phyloP scores from a whole-genome alignment of 2,113 vertebrate species.

The Trachemys scripta region DNA sequence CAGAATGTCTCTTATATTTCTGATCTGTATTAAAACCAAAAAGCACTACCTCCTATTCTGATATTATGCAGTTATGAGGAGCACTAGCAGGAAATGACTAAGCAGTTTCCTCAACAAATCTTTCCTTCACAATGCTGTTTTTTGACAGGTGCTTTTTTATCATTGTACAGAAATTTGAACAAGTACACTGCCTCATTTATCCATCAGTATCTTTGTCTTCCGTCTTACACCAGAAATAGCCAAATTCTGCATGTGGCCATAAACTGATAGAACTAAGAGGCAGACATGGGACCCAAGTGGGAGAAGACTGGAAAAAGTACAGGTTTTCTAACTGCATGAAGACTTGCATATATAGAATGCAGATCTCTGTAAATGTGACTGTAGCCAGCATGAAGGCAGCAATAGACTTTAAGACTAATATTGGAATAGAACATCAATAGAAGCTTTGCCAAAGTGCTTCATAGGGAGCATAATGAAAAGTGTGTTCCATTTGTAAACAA shows the following conservation, averaged over 20 bases:
- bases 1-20: background rate
- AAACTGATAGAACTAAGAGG: background rate
- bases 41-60: too few relatives aligned
- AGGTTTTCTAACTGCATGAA: background rate
- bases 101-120: background rate
- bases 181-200: background rate
- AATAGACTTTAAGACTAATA: background rate
- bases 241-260: background rate
- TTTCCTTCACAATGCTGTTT: background rate
- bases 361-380: background rate
- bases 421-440: background rate
- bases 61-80: too few relatives aligned
- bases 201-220: background rate
- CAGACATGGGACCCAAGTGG: too few relatives aligned
- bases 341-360: background rate
- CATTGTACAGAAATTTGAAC: background rate
- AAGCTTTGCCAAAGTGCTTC: background rate
- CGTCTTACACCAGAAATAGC: background rate
- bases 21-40: background rate
- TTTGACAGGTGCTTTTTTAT: background rate
- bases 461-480: background rate
- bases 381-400: background rate
- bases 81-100: background rate
- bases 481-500: background rate
- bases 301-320: background rate